Conservation (phyloP, 2,888 invertebrate genomes). For the Proisotoma minuta region DNA sequence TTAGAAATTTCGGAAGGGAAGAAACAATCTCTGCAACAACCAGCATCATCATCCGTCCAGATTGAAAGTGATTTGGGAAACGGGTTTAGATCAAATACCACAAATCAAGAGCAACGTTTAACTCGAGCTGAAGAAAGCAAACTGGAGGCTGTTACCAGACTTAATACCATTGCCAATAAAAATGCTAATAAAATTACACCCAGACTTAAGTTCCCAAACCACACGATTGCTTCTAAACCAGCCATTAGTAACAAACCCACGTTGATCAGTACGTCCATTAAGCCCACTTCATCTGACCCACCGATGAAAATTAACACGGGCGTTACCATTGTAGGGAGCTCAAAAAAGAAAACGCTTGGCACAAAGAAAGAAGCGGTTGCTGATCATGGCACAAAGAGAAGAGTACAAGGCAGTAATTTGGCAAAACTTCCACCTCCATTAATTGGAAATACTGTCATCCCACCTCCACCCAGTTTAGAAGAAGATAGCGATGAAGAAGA, state of each 20-base stretch:
- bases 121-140: conserved; percentile 13
- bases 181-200: conserved; percentile 42
- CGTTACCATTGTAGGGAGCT: conserved; percentile 3
- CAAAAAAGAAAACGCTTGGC: conserved; percentile 7
- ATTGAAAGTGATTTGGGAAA: conserved; percentile 1
- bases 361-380: conserved; percentile 1
- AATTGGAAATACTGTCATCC: conserved; percentile 36
- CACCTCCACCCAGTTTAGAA: conserved; percentile 35
- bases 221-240: conserved; percentile 17
- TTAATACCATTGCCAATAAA: conserved; percentile 42
- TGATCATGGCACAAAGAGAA: neutral
- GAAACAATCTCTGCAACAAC: too few relatives aligned
- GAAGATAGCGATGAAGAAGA: conserved; percentile 30
- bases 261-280: conserved; percentile 29
- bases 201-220: conserved; percentile 25
- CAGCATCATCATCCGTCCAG: neutral
- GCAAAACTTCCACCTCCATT: conserved; percentile 31
- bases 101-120: conserved; percentile 16
- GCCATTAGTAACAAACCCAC: conserved; percentile 38
- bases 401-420: conserved; percentile 5
- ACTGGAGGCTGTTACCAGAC: conserved; percentile 35
- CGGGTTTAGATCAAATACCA: neutral
- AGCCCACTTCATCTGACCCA: conserved; percentile 8
- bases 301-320: too few relatives aligned
- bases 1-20: too few relatives aligned